Percentiles rank a stretch among this genome's conserved stretches.
Evolutionary conservation across 2,797 vertebrate genomes (phyloP).

Genomic region (Enteromius radiatus): DNA sequence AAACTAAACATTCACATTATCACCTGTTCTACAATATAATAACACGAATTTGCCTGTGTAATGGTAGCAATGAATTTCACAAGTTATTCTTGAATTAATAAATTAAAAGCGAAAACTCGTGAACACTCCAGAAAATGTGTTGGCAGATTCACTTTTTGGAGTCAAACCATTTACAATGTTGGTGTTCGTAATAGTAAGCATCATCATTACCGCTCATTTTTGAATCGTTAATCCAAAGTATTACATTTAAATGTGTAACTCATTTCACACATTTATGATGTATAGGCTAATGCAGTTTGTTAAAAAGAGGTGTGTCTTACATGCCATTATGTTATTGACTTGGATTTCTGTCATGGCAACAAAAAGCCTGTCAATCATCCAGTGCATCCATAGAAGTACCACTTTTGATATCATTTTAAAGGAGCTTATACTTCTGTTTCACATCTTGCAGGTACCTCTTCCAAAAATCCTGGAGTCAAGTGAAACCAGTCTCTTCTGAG

Average conservation of each 20-base stretch:
- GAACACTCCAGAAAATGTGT: not conserved
- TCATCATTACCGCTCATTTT: not conserved
- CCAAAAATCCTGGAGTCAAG: conserved; percentile 89
- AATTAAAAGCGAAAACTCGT: not conserved
- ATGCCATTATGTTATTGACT: not conserved
- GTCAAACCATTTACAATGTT: not conserved
- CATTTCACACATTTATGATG: not conserved
- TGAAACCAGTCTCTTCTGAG: conserved; percentile 75
- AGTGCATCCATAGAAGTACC: not conserved
- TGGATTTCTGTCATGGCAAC: not conserved
- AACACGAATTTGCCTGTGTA: not conserved
- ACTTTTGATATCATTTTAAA: not conserved
- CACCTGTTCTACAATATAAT: not conserved
- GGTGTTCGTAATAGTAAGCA: not conserved
- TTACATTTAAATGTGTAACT: not conserved
- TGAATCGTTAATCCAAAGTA: not conserved
- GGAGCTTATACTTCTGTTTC: conserved; percentile 5
- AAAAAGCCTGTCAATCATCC: not conserved
- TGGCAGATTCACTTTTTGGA: not conserved
- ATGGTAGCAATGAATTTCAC: not conserved
- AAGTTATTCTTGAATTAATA: not conserved
- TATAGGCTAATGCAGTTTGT: not conserved
- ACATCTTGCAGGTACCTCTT: conserved; percentile 84
- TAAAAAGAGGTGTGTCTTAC: not conserved
- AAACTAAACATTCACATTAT: not conserved